Percentiles rank a stretch among this genome's conserved stretches.
phyloP scores from a whole-genome alignment of 2,888 invertebrate species.

The Harmothoe impar region DNA sequence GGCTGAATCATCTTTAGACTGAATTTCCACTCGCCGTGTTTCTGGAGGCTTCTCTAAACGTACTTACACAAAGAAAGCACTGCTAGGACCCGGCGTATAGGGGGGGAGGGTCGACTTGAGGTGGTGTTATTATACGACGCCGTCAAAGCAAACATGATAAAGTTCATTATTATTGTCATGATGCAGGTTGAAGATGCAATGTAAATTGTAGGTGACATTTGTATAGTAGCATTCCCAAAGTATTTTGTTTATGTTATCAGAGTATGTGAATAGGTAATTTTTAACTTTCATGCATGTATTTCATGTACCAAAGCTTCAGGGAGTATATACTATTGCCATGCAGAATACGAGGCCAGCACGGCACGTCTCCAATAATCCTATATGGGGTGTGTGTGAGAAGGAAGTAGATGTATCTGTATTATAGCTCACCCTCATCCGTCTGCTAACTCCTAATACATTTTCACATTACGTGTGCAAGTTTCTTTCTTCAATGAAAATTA shows the following conservation, averaged over 20 bases:
- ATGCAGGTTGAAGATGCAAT: slow-evolving; percentile 59
- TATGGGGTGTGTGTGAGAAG: slow-evolving; percentile 34
- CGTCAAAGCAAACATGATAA: slow-evolving; percentile 46
- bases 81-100: background rate
- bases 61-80: background rate
- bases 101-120: slow-evolving; percentile 37
- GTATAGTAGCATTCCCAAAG: slow-evolving; percentile 61
- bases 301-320: slow-evolving; percentile 57
- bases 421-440: slow-evolving; percentile 39
- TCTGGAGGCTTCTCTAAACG: slow-evolving; percentile 15
- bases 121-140: background rate
- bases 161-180: slow-evolving; percentile 45
- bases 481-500: slow-evolving; percentile 16
- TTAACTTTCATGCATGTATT: slow-evolving; percentile 55
- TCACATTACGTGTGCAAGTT: slow-evolving; percentile 51
- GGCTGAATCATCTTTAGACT: slow-evolving; percentile 30
- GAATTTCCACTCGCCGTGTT: background rate
- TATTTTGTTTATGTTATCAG: slow-evolving; percentile 55
- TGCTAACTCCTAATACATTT: slow-evolving; percentile 52
- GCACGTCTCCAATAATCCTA: slow-evolving; percentile 3
- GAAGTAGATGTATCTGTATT: slow-evolving; percentile 27
- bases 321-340: slow-evolving; percentile 50
- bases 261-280: slow-evolving; percentile 53
- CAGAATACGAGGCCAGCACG: background rate
- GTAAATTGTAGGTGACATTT: slow-evolving; percentile 58